Evolutionary conservation across 2,797 vertebrate species (phyloP).

Genomic region (Poecilia wingei): DNA sequence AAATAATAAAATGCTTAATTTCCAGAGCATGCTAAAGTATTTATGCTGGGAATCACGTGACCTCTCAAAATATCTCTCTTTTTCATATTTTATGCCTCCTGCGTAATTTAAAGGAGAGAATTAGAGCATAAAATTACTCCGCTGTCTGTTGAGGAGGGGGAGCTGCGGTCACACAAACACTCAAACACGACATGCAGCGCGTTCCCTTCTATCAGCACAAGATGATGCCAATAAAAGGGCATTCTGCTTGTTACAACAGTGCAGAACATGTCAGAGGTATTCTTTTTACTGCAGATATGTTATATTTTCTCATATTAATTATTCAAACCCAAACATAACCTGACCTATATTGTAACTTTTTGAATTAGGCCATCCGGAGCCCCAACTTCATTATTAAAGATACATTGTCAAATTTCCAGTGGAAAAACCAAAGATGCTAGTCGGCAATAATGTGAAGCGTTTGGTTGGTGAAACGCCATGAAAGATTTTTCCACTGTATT

Average conservation of each 20-base stretch:
- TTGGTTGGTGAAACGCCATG: background rate
- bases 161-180: slow-evolving; percentile 55
- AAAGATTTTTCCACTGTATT: background rate
- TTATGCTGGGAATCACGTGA: slow-evolving; percentile 71
- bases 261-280: slow-evolving; percentile 12
- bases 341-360: background rate
- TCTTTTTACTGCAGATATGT: slow-evolving; percentile 2
- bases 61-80: slow-evolving; percentile 74
- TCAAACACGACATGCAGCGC: slow-evolving; percentile 57
- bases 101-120: slow-evolving; percentile 80
- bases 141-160: slow-evolving; percentile 57
- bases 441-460: background rate
- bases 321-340: slow-evolving; percentile 2
- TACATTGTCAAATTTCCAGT: background rate
- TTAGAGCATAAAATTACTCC: slow-evolving; percentile 80
- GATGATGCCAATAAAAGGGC: slow-evolving; percentile 51
- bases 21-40: slow-evolving; percentile 71
- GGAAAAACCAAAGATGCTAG: background rate
- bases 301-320: background rate
- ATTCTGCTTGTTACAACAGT: slow-evolving; percentile 34
- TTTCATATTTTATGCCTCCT: slow-evolving; percentile 82
- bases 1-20: slow-evolving; percentile 69
- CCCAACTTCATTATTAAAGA: background rate
- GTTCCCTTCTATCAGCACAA: slow-evolving; percentile 44
- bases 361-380: background rate